phyloP scores from a whole-genome alignment of 2,888 invertebrate genomes.

The Drosophila pegasa region DNA sequence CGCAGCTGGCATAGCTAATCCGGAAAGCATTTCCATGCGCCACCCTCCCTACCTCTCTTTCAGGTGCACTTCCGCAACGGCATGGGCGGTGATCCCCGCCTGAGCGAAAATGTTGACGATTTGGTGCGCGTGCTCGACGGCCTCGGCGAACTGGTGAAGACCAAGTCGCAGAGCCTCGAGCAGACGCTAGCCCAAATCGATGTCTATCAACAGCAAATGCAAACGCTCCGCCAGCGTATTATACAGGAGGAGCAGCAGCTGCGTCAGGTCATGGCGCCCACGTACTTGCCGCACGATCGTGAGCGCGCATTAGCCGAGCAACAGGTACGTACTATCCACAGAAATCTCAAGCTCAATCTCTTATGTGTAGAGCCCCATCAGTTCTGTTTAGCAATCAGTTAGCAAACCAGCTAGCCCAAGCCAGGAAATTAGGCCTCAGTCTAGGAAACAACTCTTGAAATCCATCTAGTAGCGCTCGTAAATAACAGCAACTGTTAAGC shows the following conservation, averaged over 20 bases:
- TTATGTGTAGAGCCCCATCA: constrained; percentile 26
- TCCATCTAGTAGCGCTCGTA: constrained; percentile 40
- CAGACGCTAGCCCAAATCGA: constrained; percentile 94
- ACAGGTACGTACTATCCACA: constrained; percentile 88
- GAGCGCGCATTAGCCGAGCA: constrained; percentile 93
- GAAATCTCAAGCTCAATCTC: constrained; percentile 10
- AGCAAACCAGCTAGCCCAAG: constrained; percentile 9
- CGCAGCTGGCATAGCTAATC: constrained; percentile 19
- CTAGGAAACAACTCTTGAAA: constrained; percentile 28
- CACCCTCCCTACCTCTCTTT: neutral
- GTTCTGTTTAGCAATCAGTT: constrained; percentile 30
- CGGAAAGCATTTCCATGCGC: constrained; percentile 34
- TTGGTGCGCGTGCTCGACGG: constrained; percentile 89
- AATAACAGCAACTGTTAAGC: constrained; percentile 55
- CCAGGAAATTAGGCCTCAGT: constrained; percentile 25
- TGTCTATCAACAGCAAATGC: constrained; percentile 94
- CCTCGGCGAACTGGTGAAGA: constrained; percentile 78
- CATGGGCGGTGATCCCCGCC: constrained; percentile 91
- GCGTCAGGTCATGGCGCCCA: constrained; percentile 92
- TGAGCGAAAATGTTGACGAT: constrained; percentile 90
- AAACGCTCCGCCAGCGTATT: constrained; percentile 92
- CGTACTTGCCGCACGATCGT: constrained; percentile 92
- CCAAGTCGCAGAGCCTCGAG: constrained; percentile 87
- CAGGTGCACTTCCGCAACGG: constrained; percentile 95
- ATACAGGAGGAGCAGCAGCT: constrained; percentile 95